Evolutionary conservation across 2,888 invertebrate genomes (phyloP), one percentile per base, ranked within the genome.

Genomic region (Frankliniella fusca): DNA sequence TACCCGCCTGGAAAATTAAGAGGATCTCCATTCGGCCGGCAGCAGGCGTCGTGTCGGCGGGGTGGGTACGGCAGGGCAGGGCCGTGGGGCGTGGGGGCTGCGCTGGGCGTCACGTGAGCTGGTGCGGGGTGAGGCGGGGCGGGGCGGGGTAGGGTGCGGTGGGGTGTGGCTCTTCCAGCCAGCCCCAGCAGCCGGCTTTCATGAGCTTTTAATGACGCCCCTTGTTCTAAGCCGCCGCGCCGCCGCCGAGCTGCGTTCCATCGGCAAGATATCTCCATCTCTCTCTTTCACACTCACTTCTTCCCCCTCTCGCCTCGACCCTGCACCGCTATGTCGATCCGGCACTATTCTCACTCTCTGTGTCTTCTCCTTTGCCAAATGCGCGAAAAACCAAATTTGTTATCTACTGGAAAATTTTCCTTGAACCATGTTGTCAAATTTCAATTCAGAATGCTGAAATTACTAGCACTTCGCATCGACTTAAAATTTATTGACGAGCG

Each of bases 121-220:
- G 5, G 38, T n/a, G n/a, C n/a, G n/a, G n/a, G n/a, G n/a, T n/a
- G n/a, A n/a, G n/a, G n/a, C n/a, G n/a, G n/a, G n/a, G n/a, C n/a
- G n/a, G n/a, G n/a, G n/a, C n/a, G n/a, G n/a, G n/a, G n/a, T n/a
- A n/a, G n/a, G n/a, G n/a, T n/a, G n/a, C n/a, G 50, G 50, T 50
- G 50, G 10, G 50, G 50, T 9, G 50, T 15, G 50, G 50, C 50
- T 50, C 10, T 20, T 54, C 20, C 61, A 61, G n/a, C 18, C 20
- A 61, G 38, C 61, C 20, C 18, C 61, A 61, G 61, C 61, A 61
- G 61, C 61, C 61, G 61, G 20, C 61, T 61, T 61, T 61, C 61
- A 61, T 61, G 61, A 61, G 61, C 61, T 61, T 61, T 61, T 61
- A 61, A 61, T 61, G 61, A n/a, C 61, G 61, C 61, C 61, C 61